Percentiles rank a stretch among this genome's conserved stretches.
Evolutionary conservation across 1,140 invertebrate genomes (phyloP).

Genomic region (Trichoplusia ni): DNA sequence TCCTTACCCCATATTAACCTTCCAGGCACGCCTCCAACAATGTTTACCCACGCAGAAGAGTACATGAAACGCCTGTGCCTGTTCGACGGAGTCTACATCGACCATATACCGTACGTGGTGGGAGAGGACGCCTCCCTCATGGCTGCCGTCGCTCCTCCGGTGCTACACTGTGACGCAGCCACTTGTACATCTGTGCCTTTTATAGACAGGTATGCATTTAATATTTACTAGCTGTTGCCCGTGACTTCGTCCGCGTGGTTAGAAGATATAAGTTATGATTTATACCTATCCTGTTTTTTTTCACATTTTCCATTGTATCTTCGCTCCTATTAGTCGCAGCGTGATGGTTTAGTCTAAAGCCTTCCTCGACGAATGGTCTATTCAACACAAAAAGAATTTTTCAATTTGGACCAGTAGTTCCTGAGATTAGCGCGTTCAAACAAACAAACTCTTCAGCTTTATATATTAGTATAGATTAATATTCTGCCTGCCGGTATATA

Average conservation of each 20-base stretch:
- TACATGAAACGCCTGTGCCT: conserved; percentile 74
- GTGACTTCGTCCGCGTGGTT: too few relatives aligned
- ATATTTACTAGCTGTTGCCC: too few relatives aligned
- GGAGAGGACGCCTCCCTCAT: conserved; percentile 70
- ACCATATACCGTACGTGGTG: conserved; percentile 71
- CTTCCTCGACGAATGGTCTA: too few relatives aligned
- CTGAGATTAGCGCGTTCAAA: too few relatives aligned
- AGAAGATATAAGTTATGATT: not conserved
- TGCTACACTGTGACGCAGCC: conserved; percentile 72
- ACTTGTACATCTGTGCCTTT: conserved; percentile 75
- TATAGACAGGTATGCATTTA: conserved; percentile 71
- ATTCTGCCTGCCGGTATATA: too few relatives aligned
- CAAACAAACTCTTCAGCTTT: too few relatives aligned
- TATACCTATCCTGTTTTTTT: too few relatives aligned
- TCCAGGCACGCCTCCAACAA: conserved; percentile 68
- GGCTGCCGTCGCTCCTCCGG: conserved; percentile 71
- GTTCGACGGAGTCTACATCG: conserved; percentile 71
- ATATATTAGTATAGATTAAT: too few relatives aligned
- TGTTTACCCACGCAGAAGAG: conserved; percentile 69
- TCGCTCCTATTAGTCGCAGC: too few relatives aligned
- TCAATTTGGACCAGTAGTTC: too few relatives aligned
- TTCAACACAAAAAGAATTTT: not conserved
- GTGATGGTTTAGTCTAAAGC: not conserved
- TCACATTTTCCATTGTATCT: too few relatives aligned
- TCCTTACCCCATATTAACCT: too few relatives aligned